phyloP scores from a whole-genome alignment of 92 coral and sea anemone species.

The Metridium senile region DNA sequence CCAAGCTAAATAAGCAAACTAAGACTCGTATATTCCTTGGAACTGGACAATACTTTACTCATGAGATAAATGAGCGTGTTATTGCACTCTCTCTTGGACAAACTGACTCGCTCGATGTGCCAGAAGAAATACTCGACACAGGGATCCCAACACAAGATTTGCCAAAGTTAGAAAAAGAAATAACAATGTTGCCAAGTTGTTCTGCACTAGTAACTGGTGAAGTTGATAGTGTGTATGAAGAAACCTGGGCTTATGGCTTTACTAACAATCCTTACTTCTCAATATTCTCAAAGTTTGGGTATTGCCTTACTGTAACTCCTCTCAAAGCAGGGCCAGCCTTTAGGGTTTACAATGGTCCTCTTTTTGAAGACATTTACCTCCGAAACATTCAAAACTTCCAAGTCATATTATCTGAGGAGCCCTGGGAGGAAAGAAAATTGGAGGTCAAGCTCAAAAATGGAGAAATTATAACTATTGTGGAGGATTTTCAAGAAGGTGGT shows the following conservation, averaged over 20 bases:
- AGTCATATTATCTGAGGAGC: constrained; percentile 63
- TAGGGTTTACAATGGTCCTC: constrained; percentile 46
- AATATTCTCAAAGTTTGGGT: constrained; percentile 60
- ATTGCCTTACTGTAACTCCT: constrained; percentile 27
- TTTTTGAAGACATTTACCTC: constrained; percentile 51
- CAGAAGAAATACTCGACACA: constrained; percentile 56
- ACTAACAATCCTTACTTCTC: constrained; percentile 52
- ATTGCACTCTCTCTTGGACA: constrained; percentile 52
- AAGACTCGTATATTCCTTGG: constrained; percentile 50
- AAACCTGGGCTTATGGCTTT: constrained; percentile 68
- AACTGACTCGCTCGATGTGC: constrained; percentile 26
- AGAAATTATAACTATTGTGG: constrained; percentile 45
- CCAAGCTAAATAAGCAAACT: constrained; percentile 14
- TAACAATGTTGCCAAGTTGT: constrained; percentile 34
- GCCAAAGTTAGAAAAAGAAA: constrained; percentile 35
- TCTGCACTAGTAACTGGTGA: constrained; percentile 53
- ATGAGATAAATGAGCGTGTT: constrained; percentile 58
- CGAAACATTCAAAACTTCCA: constrained; percentile 55
- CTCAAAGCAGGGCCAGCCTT: constrained; percentile 31
- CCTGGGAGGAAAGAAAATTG: constrained; percentile 63
- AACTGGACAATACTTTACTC: constrained; percentile 77
- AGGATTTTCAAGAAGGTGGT: constrained; percentile 41
- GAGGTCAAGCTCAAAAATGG: constrained; percentile 59
- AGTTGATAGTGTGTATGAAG: constrained; percentile 62
- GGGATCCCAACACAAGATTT: constrained; percentile 51